A percentile compares a stretch with the other conserved stretches of the same genome.
Conservation (phyloP, 2,888 invertebrate species). For the Cyclophora punctaria region DNA sequence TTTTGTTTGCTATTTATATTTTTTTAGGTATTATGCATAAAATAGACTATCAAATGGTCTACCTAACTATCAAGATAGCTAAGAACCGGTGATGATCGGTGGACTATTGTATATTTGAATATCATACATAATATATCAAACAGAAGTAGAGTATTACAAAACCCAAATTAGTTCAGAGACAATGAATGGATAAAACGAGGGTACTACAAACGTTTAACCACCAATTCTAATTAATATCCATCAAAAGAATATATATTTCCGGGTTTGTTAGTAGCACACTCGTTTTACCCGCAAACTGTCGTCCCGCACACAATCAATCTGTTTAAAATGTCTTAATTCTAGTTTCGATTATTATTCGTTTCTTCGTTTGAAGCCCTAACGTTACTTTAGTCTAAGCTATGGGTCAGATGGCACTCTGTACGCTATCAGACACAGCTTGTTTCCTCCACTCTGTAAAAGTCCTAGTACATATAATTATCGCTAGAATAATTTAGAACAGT, state of each 20-base stretch:
- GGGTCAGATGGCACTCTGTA: conserved; percentile 67
- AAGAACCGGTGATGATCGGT: conserved; percentile 21
- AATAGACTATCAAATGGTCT: conserved; percentile 33
- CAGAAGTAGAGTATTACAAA: too few relatives aligned
- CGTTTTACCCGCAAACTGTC: too few relatives aligned
- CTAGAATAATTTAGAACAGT: conserved; percentile 11
- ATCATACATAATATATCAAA: too few relatives aligned
- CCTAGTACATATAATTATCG: conserved; percentile 11
- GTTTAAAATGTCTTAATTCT: conserved; percentile 54
- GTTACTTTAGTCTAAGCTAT: conserved; percentile 62
- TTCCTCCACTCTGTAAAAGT: conserved; percentile 24
- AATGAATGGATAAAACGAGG: too few relatives aligned
- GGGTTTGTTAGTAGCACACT: too few relatives aligned
- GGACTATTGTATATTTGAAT: conserved; percentile 5
- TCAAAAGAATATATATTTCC: too few relatives aligned
- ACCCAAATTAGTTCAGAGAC: too few relatives aligned
- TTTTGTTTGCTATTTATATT: conserved; percentile 6
- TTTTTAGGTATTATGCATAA: conserved; percentile 3
- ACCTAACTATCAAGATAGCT: conserved; percentile 26
- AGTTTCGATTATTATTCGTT: conserved; percentile 70
- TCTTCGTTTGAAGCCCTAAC: conserved; percentile 65
- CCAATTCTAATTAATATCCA: too few relatives aligned
- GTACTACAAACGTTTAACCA: too few relatives aligned
- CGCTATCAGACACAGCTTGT: conserved; percentile 55
- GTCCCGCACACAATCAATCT: conserved; percentile 17